phyloP scores from a whole-genome alignment of 1,140 invertebrate genomes.

The Drosophila takahashii region DNA sequence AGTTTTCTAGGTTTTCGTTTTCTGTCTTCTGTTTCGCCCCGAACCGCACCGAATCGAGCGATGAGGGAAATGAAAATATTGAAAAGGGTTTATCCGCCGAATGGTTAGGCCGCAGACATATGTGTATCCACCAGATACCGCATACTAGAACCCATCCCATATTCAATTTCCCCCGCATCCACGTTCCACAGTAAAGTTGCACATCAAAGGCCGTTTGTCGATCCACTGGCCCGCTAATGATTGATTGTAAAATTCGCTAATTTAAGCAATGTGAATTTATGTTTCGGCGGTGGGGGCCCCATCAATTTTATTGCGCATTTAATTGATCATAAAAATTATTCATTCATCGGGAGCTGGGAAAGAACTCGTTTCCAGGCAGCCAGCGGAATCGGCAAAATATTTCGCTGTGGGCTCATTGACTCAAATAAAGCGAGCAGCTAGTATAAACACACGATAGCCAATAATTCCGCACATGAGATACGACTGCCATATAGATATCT shows the following conservation, averaged over 20 bases:
- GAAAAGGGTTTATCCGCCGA: slow-evolving; percentile 70
- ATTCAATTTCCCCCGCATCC: slow-evolving; percentile 22
- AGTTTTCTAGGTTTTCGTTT: slow-evolving; percentile 43
- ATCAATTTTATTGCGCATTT: slow-evolving; percentile 81
- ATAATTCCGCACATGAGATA: slow-evolving; percentile 43
- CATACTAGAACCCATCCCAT: slow-evolving; percentile 13
- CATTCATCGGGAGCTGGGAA: slow-evolving; percentile 61
- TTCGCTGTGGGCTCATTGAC: slow-evolving; percentile 46
- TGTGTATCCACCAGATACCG: slow-evolving; percentile 48
- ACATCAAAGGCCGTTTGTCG: slow-evolving; percentile 65
- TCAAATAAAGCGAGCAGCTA: slow-evolving; percentile 24
- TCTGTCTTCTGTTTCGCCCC: slow-evolving; percentile 24
- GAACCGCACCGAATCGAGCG: slow-evolving; percentile 51
- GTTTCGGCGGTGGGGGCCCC: slow-evolving; percentile 53
- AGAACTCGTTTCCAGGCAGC: slow-evolving; percentile 50
- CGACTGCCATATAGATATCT: slow-evolving; percentile 57
- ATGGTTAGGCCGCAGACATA: slow-evolving; percentile 57
- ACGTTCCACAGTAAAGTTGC: slow-evolving; percentile 30
- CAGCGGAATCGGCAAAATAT: slow-evolving; percentile 43
- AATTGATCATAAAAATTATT: slow-evolving; percentile 82
- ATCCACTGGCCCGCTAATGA: slow-evolving; percentile 62
- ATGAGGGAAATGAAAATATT: slow-evolving; percentile 57
- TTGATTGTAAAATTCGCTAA: slow-evolving; percentile 81
- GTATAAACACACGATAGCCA: slow-evolving; percentile 46
- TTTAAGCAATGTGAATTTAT: slow-evolving; percentile 80